A percentile compares a stretch with the other conserved stretches of the same genome.
Conservation (phyloP, 2,888 invertebrate species). For the Macrosiphum euphorbiae region DNA sequence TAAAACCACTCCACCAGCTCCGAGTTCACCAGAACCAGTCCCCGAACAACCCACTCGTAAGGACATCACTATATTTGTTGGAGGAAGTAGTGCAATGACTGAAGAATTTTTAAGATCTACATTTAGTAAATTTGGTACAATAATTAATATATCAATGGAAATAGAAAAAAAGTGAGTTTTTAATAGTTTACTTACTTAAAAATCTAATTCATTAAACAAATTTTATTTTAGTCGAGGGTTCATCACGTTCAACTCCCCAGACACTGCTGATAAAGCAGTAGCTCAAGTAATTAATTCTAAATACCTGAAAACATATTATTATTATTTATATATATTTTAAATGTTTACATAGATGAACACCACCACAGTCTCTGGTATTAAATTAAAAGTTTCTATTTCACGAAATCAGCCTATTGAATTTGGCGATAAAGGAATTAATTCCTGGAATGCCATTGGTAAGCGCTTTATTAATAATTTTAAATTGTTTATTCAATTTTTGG, state of each 20-base stretch:
- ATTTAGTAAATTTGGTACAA: slow-evolving; percentile 81
- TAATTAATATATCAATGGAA: slow-evolving; percentile 87
- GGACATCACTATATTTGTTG: slow-evolving; percentile 87
- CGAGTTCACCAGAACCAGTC: slow-evolving; percentile 52
- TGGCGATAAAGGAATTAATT: slow-evolving; percentile 83
- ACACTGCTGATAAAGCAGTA: slow-evolving; percentile 87
- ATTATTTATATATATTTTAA: background rate
- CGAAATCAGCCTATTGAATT: slow-evolving; percentile 83
- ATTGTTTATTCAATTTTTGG: background rate
- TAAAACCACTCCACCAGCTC: slow-evolving; percentile 47
- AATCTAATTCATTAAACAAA: background rate
- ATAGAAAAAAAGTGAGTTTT: slow-evolving; percentile 80
- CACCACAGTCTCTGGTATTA: slow-evolving; percentile 80
- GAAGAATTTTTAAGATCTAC: slow-evolving; percentile 84
- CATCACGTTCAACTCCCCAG: slow-evolving; percentile 91
- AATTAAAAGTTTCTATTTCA: slow-evolving; percentile 85
- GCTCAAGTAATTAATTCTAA: slow-evolving; percentile 73
- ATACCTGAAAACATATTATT: background rate
- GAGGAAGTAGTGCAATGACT: slow-evolving; percentile 80
- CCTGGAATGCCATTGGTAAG: slow-evolving; percentile 81
- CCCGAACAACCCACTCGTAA: slow-evolving; percentile 77
- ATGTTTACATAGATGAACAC: slow-evolving; percentile 76
- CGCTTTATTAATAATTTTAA: background rate
- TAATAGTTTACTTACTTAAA: slow-evolving; percentile 3
- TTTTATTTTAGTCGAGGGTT: slow-evolving; percentile 81